Conservation (phyloP, 2,888 invertebrate genomes). For the Oxyteleia sp. region DNA sequence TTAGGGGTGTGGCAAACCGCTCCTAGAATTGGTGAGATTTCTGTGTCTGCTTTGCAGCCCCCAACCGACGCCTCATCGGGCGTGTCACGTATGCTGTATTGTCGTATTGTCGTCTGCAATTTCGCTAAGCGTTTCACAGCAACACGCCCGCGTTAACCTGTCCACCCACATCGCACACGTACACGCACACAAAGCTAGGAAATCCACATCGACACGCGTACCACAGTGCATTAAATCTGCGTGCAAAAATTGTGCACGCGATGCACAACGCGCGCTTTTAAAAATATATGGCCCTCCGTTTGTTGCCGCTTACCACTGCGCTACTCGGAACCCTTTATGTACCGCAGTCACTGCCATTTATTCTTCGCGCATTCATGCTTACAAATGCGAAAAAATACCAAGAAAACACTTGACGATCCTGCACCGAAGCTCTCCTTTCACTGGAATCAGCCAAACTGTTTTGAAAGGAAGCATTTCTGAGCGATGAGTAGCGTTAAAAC, state of each 20-base stretch:
- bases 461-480: slow-evolving; percentile 36
- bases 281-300: slow-evolving; percentile 50
- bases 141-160: slow-evolving; percentile 83
- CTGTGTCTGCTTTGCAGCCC: slow-evolving; percentile 82
- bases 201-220: slow-evolving; percentile 20
- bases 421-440: slow-evolving; percentile 18
- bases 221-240: slow-evolving; percentile 52
- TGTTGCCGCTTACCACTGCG: slow-evolving; percentile 31
- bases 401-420: slow-evolving; percentile 46
- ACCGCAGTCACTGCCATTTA: slow-evolving; percentile 57
- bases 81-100: slow-evolving; percentile 87
- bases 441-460: slow-evolving; percentile 6
- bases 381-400: slow-evolving; percentile 39
- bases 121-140: slow-evolving; percentile 87
- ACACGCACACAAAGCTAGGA: slow-evolving; percentile 50
- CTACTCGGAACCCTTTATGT: slow-evolving; percentile 40
- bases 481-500: slow-evolving; percentile 22
- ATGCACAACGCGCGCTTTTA: too few relatives aligned
- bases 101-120: slow-evolving; percentile 87
- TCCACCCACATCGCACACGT: slow-evolving; percentile 84
- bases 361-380: slow-evolving; percentile 50
- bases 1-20: slow-evolving; percentile 84
- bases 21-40: slow-evolving; percentile 87
- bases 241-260: slow-evolving; percentile 56
- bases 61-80: slow-evolving; percentile 83